Conservation (phyloP, 1,140 invertebrate genomes). For the Tetramorium simillimum region DNA sequence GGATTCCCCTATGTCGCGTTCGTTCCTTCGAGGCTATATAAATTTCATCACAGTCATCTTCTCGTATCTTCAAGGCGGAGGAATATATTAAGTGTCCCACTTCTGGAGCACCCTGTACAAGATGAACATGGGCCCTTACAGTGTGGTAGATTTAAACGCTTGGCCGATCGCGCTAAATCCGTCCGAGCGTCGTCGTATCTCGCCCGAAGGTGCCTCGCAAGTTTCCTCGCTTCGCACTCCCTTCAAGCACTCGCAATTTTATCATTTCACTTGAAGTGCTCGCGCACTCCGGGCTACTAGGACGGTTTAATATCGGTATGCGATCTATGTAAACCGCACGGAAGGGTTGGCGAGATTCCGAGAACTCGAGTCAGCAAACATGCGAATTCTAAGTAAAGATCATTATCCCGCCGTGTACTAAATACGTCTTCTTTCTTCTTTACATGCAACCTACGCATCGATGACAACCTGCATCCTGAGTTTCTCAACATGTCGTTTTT, state of each 20-base stretch:
- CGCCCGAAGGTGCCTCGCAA: slow-evolving; percentile 21
- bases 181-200: slow-evolving; percentile 52
- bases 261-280: slow-evolving; percentile 45
- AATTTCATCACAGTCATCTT: slow-evolving; percentile 49
- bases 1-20: not conserved
- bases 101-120: slow-evolving; percentile 45
- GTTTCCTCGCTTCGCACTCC: slow-evolving; percentile 33
- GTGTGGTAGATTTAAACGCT: slow-evolving; percentile 53
- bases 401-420: slow-evolving; percentile 7
- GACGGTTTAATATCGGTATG: slow-evolving; percentile 57
- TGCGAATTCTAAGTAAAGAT: slow-evolving; percentile 51
- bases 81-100: slow-evolving; percentile 67
- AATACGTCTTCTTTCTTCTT: slow-evolving; percentile 7
- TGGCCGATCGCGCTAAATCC: slow-evolving; percentile 56
- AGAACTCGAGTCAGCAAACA: slow-evolving; percentile 51
- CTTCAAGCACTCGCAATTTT: slow-evolving; percentile 35
- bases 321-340: slow-evolving; percentile 53
- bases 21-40: slow-evolving; percentile 30
- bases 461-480: not conserved
- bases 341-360: slow-evolving; percentile 21
- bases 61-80: slow-evolving; percentile 62
- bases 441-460: not conserved
- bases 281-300: slow-evolving; percentile 7
- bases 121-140: slow-evolving; percentile 32
- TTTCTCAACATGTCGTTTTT: not conserved